phyloP scores from a whole-genome alignment of 2,113 vertebrate genomes.

The Scomber japonicus region DNA sequence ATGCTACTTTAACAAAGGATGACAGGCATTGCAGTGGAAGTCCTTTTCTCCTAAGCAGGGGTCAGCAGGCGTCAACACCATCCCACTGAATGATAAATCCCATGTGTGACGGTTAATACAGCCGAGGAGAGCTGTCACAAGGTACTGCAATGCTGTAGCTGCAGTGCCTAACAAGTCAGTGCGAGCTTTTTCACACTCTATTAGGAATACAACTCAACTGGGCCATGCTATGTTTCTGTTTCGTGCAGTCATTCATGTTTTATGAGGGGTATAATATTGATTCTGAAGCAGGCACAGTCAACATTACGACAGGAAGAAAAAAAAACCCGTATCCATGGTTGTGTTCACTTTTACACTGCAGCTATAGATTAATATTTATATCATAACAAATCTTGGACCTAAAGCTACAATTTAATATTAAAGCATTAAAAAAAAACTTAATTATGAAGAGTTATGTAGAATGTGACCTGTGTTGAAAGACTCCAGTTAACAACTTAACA shows the following conservation, averaged over 20 bases:
- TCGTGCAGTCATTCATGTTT: conserved; percentile 76
- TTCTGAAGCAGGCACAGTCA: conserved; percentile 61
- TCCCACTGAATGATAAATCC: conserved; percentile 40
- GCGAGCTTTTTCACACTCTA: conserved; percentile 70
- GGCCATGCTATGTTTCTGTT: conserved; percentile 73
- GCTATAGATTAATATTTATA: conserved; percentile 41
- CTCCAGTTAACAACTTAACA: not conserved
- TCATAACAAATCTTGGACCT: conserved; percentile 14
- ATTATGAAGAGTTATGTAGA: not conserved
- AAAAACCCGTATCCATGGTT: conserved; percentile 3
- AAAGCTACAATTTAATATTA: conserved; percentile 5
- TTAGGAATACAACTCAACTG: conserved; percentile 76
- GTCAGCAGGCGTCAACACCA: conserved; percentile 51
- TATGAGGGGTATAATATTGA: conserved; percentile 80
- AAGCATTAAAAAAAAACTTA: conserved; percentile 39
- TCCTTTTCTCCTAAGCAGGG: conserved; percentile 33
- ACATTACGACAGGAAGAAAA: conserved; percentile 40
- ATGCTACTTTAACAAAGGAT: conserved; percentile 47
- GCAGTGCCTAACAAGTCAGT: conserved; percentile 64
- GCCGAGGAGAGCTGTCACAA: conserved; percentile 53
- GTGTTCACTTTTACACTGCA: conserved; percentile 33
- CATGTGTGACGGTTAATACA: conserved; percentile 43
- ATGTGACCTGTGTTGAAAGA: not conserved
- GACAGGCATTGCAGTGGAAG: conserved; percentile 52
- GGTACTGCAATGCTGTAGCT: conserved; percentile 56